Conservation (phyloP, 2,888 invertebrate genomes). For the Pyrrhia umbra region DNA sequence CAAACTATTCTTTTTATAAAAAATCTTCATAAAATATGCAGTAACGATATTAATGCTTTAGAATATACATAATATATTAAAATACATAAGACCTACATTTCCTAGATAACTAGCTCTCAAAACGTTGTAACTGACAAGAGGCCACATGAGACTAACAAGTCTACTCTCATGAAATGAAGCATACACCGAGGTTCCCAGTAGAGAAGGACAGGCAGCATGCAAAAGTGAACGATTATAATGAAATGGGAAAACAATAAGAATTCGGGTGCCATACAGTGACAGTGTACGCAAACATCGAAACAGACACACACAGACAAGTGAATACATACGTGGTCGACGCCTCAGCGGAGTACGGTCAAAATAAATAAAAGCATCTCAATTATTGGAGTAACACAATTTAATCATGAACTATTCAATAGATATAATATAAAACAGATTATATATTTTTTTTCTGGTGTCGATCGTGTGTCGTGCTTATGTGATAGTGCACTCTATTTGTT, state of each 20-base stretch:
- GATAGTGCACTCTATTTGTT: constrained; percentile 82
- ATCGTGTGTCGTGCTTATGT: constrained; percentile 86
- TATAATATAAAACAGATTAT: constrained; percentile 90
- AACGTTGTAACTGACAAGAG: constrained; percentile 50
- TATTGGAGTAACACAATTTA: constrained; percentile 90
- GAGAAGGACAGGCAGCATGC: constrained; percentile 83
- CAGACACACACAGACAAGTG: constrained; percentile 89
- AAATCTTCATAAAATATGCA: constrained; percentile 48
- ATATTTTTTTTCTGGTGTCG: constrained; percentile 84
- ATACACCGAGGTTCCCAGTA: constrained; percentile 69
- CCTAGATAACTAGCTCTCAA: constrained; percentile 54
- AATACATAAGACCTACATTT: constrained; percentile 51
- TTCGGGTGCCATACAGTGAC: constrained; percentile 85
- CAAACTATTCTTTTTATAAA: constrained; percentile 64
- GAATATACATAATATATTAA: constrained; percentile 35
- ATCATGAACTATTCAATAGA: constrained; percentile 89
- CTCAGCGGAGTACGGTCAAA: constrained; percentile 90
- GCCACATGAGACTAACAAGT: constrained; percentile 49
- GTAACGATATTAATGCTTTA: constrained; percentile 42
- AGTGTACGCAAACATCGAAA: constrained; percentile 89
- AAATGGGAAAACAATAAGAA: constrained; percentile 76
- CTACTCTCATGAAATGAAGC: constrained; percentile 56
- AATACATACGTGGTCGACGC: constrained; percentile 90
- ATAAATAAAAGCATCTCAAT: constrained; percentile 90
- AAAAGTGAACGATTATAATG: constrained; percentile 82